Evolutionary conservation across 2,888 invertebrate genomes (phyloP), one percentile per base, ranked within the genome.

Genomic region (Camptogramma bilineatum): DNA sequence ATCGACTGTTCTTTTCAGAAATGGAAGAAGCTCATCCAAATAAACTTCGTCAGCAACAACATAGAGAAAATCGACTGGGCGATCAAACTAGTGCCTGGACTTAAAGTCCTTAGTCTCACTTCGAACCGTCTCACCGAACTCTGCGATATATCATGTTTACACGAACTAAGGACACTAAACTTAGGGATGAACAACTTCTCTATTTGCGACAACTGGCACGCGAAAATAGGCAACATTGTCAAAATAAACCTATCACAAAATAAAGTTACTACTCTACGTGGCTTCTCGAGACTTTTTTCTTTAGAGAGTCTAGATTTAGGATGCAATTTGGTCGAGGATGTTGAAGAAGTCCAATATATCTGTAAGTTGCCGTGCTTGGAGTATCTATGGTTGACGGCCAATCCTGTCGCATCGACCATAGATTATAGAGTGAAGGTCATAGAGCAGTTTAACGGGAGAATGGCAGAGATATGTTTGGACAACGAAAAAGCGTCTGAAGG

Each of bases 391-490:
- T 90, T 99, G 51, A 97, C 96, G 0, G 98, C 98, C 0, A 99
- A 99, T 91, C 97, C 97, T 16, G 96, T 99, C 0, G 97, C 98
- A 0, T 90, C 96, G 0, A 94, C 95, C 58, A 95, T 96, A 81
- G 99, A 99, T 90, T 99, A 98, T 81, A 94, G 99, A 76, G 96
- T 98, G 0, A 97, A 97, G 80, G 97, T 98, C 2, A 92, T 99
- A 71, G 97, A 98, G 76, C 95, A 97, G 74, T 98, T 99, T 81
- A 96, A 97, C 53, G 95, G 95, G 51, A 94, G 98, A 69, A 97
- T 97, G 75, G 91, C 94, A 13, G 97, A 98, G 83, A 95, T 99
- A 42, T 96, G 95, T 79, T 87, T 99, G 65, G 99, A 99, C 81
- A 97, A 97, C 81, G 97, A 97, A 79, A 96, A 95, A 72, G 96